A percentile compares a stretch with the other conserved stretches of the same genome.
Conservation (phyloP, 2,113 vertebrate species). For the Mirounga angustirostris region DNA sequence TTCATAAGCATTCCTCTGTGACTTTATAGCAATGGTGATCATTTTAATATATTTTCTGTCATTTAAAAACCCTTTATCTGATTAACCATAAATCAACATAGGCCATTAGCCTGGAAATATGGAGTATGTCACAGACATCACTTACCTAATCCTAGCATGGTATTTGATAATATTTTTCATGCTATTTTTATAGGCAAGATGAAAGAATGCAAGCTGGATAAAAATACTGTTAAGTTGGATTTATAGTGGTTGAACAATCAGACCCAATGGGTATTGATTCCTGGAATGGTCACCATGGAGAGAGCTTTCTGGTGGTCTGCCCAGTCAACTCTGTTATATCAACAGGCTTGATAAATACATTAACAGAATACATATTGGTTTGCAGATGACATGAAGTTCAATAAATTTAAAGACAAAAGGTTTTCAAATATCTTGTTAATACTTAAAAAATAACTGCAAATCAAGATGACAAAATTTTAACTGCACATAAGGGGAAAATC, state of each 20-base stretch:
- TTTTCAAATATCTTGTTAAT: constrained; percentile 22
- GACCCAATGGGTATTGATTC: neutral
- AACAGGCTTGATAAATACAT: neutral
- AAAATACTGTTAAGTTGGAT: neutral
- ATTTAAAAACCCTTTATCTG: constrained; percentile 41
- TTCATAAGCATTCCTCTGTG: constrained; percentile 40
- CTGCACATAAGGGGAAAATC: neutral
- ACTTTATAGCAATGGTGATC: neutral
- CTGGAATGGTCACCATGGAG: neutral
- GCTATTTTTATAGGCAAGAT: constrained; percentile 11
- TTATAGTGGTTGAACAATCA: neutral
- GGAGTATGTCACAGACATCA: neutral
- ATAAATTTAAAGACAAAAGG: neutral
- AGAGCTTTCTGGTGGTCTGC: neutral
- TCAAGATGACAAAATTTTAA: constrained; percentile 20
- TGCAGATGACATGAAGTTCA: neutral
- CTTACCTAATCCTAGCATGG: neutral
- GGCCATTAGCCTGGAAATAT: constrained; percentile 9
- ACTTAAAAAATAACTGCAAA: constrained; percentile 22
- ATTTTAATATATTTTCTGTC: constrained; percentile 24
- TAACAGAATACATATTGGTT: neutral
- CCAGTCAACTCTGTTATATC: neutral
- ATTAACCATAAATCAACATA: constrained; percentile 36
- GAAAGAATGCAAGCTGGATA: neutral
- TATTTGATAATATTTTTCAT: constrained; percentile 37